Evolutionary conservation across 2,888 invertebrate genomes (phyloP).

Genomic region (Nymphalis polychloros): DNA sequence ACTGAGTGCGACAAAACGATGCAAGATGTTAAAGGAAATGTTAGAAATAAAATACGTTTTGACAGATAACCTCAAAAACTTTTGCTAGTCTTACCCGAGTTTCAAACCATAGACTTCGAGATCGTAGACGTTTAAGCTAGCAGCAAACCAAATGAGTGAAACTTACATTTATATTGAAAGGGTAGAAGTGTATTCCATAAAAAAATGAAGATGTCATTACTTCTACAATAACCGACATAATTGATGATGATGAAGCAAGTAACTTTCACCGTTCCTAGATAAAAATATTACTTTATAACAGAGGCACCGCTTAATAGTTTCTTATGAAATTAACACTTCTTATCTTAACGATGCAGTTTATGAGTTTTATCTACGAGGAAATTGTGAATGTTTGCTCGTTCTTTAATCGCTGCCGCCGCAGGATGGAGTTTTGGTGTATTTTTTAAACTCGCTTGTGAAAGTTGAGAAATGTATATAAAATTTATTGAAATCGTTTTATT

Average conservation of each 20-base stretch:
- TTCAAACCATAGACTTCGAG: too few species aligned
- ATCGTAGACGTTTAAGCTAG: too few species aligned
- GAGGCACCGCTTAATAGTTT: constrained; percentile 57
- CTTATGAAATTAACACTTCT: constrained; percentile 66
- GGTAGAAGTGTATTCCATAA: not conserved
- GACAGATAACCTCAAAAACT: too few species aligned
- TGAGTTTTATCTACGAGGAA: constrained; percentile 63
- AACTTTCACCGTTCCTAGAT: constrained; percentile 38
- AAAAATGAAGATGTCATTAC: constrained; percentile 1
- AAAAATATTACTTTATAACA: constrained; percentile 52
- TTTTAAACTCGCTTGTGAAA: constrained; percentile 23
- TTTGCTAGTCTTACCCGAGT: too few species aligned
- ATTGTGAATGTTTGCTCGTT: constrained; percentile 61
- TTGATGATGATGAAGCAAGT: constrained; percentile 37
- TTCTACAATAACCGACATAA: constrained; percentile 26
- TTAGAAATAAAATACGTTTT: too few species aligned
- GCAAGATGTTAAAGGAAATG: too few species aligned
- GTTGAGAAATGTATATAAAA: constrained; percentile 17
- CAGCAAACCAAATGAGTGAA: too few species aligned
- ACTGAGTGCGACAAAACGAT: too few species aligned
- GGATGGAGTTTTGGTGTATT: constrained; percentile 19
- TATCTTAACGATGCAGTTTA: constrained; percentile 64
- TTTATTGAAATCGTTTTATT: not conserved
- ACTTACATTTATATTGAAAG: too few species aligned
- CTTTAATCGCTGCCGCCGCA: constrained; percentile 45